phyloP scores from a whole-genome alignment of 2,888 invertebrate genomes.

The Rutpela maculata region DNA sequence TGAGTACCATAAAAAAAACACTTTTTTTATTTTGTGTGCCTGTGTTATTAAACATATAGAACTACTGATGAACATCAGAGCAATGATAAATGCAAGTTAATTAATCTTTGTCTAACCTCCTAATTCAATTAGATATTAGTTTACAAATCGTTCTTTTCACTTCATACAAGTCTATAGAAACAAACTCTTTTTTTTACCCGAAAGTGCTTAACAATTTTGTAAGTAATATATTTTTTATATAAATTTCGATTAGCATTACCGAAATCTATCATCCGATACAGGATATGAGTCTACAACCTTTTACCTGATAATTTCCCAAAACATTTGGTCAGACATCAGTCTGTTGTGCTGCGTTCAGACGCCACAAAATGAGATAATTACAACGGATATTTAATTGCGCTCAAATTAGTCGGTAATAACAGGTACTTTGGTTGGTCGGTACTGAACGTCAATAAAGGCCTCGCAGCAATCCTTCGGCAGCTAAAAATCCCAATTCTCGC shows the following conservation, averaged over 20 bases:
- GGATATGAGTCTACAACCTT: slow-evolving; percentile 58
- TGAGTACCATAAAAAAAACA: too few species aligned
- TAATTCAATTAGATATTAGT: not conserved
- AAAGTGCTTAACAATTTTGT: not conserved
- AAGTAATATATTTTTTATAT: not conserved
- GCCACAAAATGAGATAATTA: slow-evolving; percentile 74
- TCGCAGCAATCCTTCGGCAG: slow-evolving; percentile 57
- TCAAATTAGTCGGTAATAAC: slow-evolving; percentile 73
- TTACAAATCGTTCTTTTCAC: not conserved
- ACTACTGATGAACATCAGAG: too few species aligned
- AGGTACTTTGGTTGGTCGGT: slow-evolving; percentile 67
- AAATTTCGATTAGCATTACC: not conserved
- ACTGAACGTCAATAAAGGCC: slow-evolving; percentile 56
- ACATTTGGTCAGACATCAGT: slow-evolving; percentile 59
- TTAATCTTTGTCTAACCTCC: not conserved
- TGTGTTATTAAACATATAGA: too few species aligned
- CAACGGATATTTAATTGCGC: slow-evolving; percentile 72
- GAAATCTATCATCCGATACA: slow-evolving; percentile 40
- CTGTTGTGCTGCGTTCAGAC: slow-evolving; percentile 63
- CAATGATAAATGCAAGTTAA: not conserved
- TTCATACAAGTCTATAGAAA: not conserved
- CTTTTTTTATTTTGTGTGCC: too few species aligned
- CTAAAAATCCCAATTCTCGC: slow-evolving; percentile 54
- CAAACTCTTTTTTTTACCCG: not conserved
- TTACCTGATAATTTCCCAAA: slow-evolving; percentile 61